phyloP scores from a whole-genome alignment of 2,888 invertebrate species.

The Sarcophaga subvicina region DNA sequence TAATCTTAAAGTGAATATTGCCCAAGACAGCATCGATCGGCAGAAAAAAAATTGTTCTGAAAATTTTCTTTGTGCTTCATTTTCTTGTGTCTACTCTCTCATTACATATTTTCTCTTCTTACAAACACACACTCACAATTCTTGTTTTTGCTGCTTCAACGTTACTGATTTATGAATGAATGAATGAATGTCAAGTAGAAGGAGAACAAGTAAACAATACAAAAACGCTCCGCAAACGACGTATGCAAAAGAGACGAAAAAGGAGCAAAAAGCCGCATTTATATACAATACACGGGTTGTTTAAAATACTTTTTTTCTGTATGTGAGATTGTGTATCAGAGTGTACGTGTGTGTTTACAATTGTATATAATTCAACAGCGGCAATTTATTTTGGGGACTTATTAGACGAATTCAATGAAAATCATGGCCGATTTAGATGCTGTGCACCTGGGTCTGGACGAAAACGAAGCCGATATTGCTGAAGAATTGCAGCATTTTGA shows the following conservation, averaged over 20 bases:
- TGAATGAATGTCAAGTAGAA: slow-evolving; percentile 66
- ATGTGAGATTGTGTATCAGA: slow-evolving; percentile 48
- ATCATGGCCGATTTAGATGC: slow-evolving; percentile 83
- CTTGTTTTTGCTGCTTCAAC: slow-evolving; percentile 33
- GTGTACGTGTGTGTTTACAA: slow-evolving; percentile 22
- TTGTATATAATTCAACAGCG: neutral
- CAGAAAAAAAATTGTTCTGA: slow-evolving; percentile 56
- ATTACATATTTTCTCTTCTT: slow-evolving; percentile 44
- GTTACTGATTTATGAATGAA: slow-evolving; percentile 20
- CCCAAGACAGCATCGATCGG: slow-evolving; percentile 52
- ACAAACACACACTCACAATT: slow-evolving; percentile 19
- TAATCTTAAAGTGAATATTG: slow-evolving; percentile 23
- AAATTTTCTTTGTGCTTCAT: slow-evolving; percentile 59
- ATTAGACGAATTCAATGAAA: slow-evolving; percentile 69
- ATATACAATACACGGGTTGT: slow-evolving; percentile 50
- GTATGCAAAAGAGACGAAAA: neutral
- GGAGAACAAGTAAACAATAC: slow-evolving; percentile 60
- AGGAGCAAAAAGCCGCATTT: slow-evolving; percentile 55
- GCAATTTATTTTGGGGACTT: neutral
- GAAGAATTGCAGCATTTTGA: slow-evolving; percentile 90
- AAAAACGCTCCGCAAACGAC: slow-evolving; percentile 41
- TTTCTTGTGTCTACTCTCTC: slow-evolving; percentile 34
- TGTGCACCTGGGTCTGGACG: slow-evolving; percentile 86
- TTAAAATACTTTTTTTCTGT: slow-evolving; percentile 61
- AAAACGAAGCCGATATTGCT: slow-evolving; percentile 88